Conservation (phyloP, 2,888 invertebrate species). For the Acronicta alni region DNA sequence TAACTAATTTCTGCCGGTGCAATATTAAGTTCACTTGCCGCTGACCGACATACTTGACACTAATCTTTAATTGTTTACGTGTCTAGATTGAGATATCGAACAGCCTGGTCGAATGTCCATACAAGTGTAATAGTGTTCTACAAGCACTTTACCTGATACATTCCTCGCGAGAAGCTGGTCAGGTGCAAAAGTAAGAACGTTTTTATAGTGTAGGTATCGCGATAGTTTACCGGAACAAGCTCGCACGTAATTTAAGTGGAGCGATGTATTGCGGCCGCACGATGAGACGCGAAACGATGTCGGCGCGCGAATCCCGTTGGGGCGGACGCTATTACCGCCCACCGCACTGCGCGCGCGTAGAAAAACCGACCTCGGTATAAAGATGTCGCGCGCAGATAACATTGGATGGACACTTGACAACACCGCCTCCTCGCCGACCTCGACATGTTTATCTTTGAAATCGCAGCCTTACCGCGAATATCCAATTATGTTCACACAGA, state of each 20-base stretch:
- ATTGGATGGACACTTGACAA: slow-evolving; percentile 81
- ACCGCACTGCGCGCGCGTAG: slow-evolving; percentile 82
- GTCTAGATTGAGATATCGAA: slow-evolving; percentile 33
- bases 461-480: slow-evolving; percentile 76
- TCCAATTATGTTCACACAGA: slow-evolving; percentile 79
- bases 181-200: slow-evolving; percentile 61
- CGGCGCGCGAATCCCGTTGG: slow-evolving; percentile 86
- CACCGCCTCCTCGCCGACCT: slow-evolving; percentile 71
- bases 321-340: slow-evolving; percentile 87
- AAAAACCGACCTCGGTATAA: slow-evolving; percentile 83
- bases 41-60: slow-evolving; percentile 51
- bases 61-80: slow-evolving; percentile 49
- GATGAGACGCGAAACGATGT: slow-evolving; percentile 87
- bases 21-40: slow-evolving; percentile 59
- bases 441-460: slow-evolving; percentile 73
- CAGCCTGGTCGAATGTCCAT: slow-evolving; percentile 44
- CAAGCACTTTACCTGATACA: slow-evolving; percentile 45
- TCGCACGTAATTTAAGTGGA: slow-evolving; percentile 85
- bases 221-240: slow-evolving; percentile 84
- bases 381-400: slow-evolving; percentile 85
- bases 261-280: slow-evolving; percentile 86
- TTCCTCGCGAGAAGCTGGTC: slow-evolving; percentile 41
- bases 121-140: slow-evolving; percentile 46
- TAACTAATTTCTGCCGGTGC: slow-evolving; percentile 64
- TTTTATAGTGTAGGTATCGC: slow-evolving; percentile 72